Percentiles rank a stretch among this genome's conserved stretches.
Conservation (phyloP, 2,113 vertebrate species). For the Parus major region DNA sequence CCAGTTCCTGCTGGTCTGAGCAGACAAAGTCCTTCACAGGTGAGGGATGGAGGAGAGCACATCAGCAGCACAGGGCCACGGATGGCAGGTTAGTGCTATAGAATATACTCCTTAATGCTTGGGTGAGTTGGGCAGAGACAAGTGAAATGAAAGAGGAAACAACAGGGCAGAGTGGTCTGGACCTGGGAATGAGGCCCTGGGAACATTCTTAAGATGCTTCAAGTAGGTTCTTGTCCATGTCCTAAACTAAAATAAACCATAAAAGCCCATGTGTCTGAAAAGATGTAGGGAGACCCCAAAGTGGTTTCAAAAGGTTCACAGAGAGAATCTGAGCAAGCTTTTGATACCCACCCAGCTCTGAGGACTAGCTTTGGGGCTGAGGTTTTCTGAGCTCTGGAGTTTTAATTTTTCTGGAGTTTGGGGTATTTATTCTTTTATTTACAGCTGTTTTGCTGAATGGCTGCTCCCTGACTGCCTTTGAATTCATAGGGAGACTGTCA, state of each 20-base stretch:
- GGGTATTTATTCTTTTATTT: neutral
- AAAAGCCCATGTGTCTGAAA: neutral
- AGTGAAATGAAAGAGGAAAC: neutral
- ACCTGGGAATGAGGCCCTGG: neutral
- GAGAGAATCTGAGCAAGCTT: neutral
- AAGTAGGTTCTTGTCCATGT: neutral
- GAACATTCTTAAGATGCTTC: neutral
- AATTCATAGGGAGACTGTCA: neutral
- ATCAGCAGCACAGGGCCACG: neutral
- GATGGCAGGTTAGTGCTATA: neutral
- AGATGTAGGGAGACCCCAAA: neutral
- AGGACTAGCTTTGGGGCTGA: neutral
- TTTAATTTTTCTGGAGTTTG: neutral
- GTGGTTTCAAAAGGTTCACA: neutral
- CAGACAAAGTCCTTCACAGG: slow-evolving; percentile 32
- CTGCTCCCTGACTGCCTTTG: neutral
- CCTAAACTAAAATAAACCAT: neutral
- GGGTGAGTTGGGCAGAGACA: neutral
- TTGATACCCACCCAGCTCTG: neutral
- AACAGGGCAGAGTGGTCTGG: neutral
- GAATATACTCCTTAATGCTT: neutral
- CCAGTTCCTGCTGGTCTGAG: neutral
- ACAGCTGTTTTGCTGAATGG: neutral
- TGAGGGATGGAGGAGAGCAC: neutral
- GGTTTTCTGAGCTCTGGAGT: neutral